Evolutionary conservation across 2,113 vertebrate species (phyloP).

Genomic region (Nesospiza acunhae): DNA sequence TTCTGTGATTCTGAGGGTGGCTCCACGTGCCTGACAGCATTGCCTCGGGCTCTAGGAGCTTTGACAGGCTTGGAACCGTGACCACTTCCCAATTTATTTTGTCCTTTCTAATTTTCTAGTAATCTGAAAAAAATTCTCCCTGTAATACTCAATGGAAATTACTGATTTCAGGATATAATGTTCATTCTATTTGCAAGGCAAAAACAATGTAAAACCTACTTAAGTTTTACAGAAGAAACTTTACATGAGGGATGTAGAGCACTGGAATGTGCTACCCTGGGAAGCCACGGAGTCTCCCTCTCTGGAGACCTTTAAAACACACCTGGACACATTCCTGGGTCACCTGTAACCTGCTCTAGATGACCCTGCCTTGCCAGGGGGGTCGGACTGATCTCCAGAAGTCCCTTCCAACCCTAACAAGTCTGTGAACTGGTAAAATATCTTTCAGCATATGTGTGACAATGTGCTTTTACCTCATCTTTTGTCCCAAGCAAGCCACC

Average conservation of each 20-base stretch:
- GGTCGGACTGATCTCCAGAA: background rate
- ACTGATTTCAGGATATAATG: background rate
- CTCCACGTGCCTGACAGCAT: background rate
- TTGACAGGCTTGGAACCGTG: background rate
- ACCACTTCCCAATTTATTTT: background rate
- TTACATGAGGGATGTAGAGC: background rate
- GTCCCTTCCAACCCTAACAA: background rate
- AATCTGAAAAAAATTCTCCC: background rate
- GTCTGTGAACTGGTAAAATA: background rate
- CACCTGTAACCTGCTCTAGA: background rate
- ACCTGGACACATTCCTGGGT: background rate
- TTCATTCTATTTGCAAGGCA: background rate
- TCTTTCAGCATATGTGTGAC: background rate
- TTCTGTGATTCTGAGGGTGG: fast-evolving
- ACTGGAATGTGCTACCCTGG: background rate
- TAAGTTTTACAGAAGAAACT: background rate
- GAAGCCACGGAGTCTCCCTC: background rate
- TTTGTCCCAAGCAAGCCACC: background rate
- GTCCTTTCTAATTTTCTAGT: background rate
- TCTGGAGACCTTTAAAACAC: background rate
- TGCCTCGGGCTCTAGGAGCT: background rate
- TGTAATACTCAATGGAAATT: background rate
- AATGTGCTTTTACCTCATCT: background rate
- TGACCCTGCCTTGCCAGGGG: background rate
- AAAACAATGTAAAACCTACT: background rate